Base-by-base conservation (phyloP, 2,113 vertebrate genomes). In the Sylvia atricapilla region DNA sequence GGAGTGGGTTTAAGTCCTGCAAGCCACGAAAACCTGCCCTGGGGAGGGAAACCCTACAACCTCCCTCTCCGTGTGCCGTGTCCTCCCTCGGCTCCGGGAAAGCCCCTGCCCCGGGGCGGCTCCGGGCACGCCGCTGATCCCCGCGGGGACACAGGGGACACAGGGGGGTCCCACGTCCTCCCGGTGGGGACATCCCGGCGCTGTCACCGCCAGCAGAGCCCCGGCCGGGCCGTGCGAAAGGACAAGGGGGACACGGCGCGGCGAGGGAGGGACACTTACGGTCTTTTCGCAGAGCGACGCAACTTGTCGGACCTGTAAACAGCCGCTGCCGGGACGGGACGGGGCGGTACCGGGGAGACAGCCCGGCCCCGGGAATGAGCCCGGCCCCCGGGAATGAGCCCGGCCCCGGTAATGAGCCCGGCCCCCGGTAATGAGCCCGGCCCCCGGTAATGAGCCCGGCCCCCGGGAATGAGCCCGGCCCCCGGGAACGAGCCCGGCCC, bases 291-390 rank as follows among this genome's bases (percentile, higher is more conserved):
- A 25, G 37, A 19, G 72, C 72, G 39, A 60, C 60, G 60, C 63
- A 46, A 67, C 56, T 27, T 4, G 44, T 3, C 17, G 18, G 75
- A 83, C 63, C 80, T 13, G 79, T 82, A 78, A 97, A 95, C 96
- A 96, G 86, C 91, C 81, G 81, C 87, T 28, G 94, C n/a, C 80
- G 63, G 79, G 59, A n/a, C 89, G 90, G 90, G 73, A 15, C 21
- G 75, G 90, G 73, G 19, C 21, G 75, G 84, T 7, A 44, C 44
- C 41, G 41, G 52, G 2, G 47, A n/a, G 41, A 0, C 31, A 55
- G 4, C 67, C 83, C 74, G 16, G 24, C 52, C 81, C 10, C n/a
- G 7, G 21, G 7, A 37, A 22, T 4, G 0, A 72, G 22, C 41
- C 53, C 70, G 1, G 30, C 70, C 52, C 30, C 11, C 46, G 46